A percentile compares a stretch with the other conserved stretches of the same genome.
phyloP scores from a whole-genome alignment of 2,113 vertebrate genomes.

The Phrynosoma blainvillii region DNA sequence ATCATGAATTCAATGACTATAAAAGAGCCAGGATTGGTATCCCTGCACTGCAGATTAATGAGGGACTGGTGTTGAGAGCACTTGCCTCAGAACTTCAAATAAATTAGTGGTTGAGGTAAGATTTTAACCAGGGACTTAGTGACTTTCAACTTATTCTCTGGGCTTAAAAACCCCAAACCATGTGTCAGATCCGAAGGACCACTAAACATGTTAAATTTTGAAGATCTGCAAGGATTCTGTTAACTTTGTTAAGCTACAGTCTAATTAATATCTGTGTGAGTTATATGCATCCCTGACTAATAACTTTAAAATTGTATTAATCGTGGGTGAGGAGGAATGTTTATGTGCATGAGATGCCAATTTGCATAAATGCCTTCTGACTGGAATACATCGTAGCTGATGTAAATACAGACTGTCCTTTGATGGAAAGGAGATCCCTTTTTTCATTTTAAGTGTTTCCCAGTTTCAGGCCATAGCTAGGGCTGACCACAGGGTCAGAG shows the following conservation, averaged over 20 bases:
- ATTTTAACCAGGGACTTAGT: not conserved
- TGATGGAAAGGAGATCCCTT: conserved; percentile 40
- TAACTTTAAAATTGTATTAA: not conserved
- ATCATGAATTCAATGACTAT: not conserved
- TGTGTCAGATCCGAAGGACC: not conserved
- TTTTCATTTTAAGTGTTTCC: conserved; percentile 77
- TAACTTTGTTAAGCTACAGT: not conserved
- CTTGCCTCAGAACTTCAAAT: not conserved
- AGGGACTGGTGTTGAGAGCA: not conserved
- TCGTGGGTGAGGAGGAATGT: not conserved
- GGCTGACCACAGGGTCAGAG: conserved; percentile 78
- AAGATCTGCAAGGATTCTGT: not conserved
- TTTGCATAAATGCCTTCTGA: conserved; percentile 39
- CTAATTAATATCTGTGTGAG: not conserved
- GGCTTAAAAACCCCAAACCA: not conserved
- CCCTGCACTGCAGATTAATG: not conserved
- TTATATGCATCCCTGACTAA: not conserved
- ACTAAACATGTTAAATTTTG: not conserved
- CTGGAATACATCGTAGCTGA: not conserved
- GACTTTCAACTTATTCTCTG: not conserved
- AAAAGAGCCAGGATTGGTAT: not conserved
- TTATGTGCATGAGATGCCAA: not conserved
- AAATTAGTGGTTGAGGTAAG: not conserved
- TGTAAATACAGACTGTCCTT: conserved; percentile 41
- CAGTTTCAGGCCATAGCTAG: conserved; percentile 83